Percentiles rank a stretch among this genome's conserved stretches.
Conservation (phyloP, 2,888 invertebrate genomes). For the Galerucella pusilla region DNA sequence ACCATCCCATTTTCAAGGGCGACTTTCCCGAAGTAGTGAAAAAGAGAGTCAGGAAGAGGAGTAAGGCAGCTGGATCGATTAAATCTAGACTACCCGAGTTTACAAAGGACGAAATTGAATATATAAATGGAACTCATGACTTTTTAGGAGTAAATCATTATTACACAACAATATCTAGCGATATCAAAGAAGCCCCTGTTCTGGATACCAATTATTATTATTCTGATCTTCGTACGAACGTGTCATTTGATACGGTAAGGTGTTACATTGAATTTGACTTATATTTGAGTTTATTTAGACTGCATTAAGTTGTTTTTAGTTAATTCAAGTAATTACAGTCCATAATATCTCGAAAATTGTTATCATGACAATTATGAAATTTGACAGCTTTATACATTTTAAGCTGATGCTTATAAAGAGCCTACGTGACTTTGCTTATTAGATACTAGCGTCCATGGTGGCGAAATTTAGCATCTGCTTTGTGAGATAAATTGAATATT, state of each 20-base stretch:
- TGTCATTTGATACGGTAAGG: conserved; percentile 20
- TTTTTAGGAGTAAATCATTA: conserved; percentile 81
- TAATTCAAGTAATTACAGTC: too few species aligned
- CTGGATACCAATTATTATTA: conserved; percentile 20
- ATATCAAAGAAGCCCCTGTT: conserved; percentile 27
- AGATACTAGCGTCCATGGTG: too few species aligned
- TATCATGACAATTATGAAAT: too few species aligned
- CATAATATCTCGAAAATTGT: too few species aligned
- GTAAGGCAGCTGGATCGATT: conserved; percentile 62
- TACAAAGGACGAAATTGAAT: conserved; percentile 70
- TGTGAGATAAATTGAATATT: too few species aligned
- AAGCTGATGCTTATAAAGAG: too few species aligned
- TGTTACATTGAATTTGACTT: too few species aligned
- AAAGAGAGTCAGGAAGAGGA: conserved; percentile 69
- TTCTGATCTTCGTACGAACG: conserved; percentile 30
- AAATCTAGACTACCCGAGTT: conserved; percentile 74
- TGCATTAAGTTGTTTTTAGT: too few species aligned
- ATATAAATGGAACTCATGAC: conserved; percentile 73
- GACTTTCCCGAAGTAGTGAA: conserved; percentile 77
- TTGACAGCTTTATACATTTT: too few species aligned
- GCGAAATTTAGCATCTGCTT: too few species aligned
- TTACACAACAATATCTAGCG: conserved; percentile 68
- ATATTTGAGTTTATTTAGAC: too few species aligned
- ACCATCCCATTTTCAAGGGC: conserved; percentile 71
- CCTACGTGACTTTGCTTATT: too few species aligned